Evolutionary conservation across 1,140 invertebrate genomes (phyloP).

Genomic region (Aphaenogaster rudis): DNA sequence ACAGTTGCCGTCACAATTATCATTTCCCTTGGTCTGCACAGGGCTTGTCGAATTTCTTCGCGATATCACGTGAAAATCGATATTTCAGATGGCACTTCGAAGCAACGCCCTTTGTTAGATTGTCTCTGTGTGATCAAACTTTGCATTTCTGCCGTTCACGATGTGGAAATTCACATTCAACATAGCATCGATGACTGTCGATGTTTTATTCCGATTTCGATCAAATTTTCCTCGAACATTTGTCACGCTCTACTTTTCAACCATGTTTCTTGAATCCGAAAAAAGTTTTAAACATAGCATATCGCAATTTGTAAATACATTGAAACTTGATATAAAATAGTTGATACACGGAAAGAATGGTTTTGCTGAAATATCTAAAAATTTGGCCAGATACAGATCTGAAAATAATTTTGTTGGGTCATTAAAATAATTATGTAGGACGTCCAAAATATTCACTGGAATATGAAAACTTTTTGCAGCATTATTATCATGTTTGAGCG

Average conservation of each 20-base stretch:
- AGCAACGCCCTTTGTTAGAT: conserved; percentile 24
- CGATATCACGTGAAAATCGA: conserved; percentile 16
- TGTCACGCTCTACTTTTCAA: conserved; percentile 26
- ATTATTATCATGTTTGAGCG: too few species aligned
- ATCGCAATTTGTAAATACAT: conserved; percentile 6
- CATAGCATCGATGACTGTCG: conserved; percentile 27
- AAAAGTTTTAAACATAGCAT: conserved; percentile 13
- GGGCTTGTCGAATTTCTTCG: conserved; percentile 34
- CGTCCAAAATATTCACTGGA: too few species aligned
- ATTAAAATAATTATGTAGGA: too few species aligned
- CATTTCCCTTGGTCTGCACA: not conserved
- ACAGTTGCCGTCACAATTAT: not conserved
- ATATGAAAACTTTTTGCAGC: too few species aligned
- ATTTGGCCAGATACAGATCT: too few species aligned
- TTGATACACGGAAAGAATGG: too few species aligned
- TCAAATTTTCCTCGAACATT: conserved; percentile 45
- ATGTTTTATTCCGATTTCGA: conserved; percentile 25
- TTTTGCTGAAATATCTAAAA: too few species aligned
- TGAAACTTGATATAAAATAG: not conserved
- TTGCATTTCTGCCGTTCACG: conserved; percentile 32
- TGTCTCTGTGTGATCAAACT: conserved; percentile 32
- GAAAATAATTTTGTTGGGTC: too few species aligned
- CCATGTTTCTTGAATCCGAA: not conserved
- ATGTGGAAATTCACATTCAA: conserved; percentile 34
- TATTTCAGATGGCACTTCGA: conserved; percentile 33